Percentiles rank a stretch among this genome's conserved stretches.
phyloP scores from a whole-genome alignment of 2,797 vertebrate species.

The Schizothorax lantsangensis region DNA sequence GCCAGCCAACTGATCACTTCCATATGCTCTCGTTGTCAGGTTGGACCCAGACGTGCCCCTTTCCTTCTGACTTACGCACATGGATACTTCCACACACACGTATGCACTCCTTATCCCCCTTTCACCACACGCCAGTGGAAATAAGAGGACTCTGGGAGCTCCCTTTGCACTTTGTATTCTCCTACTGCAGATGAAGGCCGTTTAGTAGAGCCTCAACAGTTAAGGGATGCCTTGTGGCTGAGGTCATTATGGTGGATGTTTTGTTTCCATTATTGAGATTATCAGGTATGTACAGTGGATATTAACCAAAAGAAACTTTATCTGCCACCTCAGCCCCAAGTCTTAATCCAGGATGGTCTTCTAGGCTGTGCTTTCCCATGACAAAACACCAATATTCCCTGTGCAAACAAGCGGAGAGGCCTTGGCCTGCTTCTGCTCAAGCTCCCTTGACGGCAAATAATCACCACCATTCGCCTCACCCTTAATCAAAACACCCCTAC shows the following conservation, averaged over 20 bases:
- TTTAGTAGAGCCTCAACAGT: slow-evolving; percentile 13
- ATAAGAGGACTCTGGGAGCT: slow-evolving; percentile 33
- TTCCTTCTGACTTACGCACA: slow-evolving; percentile 36
- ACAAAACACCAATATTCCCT: slow-evolving; percentile 48
- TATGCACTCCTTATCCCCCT: slow-evolving; percentile 20
- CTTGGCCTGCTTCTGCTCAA: slow-evolving; percentile 37
- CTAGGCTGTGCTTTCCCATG: slow-evolving; percentile 35
- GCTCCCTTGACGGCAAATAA: slow-evolving; percentile 47
- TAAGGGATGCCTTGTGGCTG: slow-evolving; percentile 40
- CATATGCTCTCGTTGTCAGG: slow-evolving; percentile 53
- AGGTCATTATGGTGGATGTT: slow-evolving; percentile 50
- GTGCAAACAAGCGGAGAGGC: slow-evolving; percentile 38
- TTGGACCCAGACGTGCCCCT: slow-evolving; percentile 45
- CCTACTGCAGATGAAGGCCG: slow-evolving; percentile 17
- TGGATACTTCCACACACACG: slow-evolving; percentile 25
- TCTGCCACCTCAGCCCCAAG: slow-evolving; percentile 47
- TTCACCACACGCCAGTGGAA: slow-evolving; percentile 45
- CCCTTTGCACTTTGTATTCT: slow-evolving; percentile 34
- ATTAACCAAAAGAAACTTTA: slow-evolving; percentile 57
- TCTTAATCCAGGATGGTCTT: slow-evolving; percentile 40
- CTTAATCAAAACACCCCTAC: slow-evolving; percentile 43
- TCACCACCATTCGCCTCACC: slow-evolving; percentile 45
- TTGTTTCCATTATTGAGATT: slow-evolving; percentile 56
- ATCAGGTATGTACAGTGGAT: slow-evolving; percentile 56
- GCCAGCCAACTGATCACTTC: slow-evolving; percentile 59